phyloP scores from a whole-genome alignment of 2,113 vertebrate species.

The Dasypus novemcinctus region DNA sequence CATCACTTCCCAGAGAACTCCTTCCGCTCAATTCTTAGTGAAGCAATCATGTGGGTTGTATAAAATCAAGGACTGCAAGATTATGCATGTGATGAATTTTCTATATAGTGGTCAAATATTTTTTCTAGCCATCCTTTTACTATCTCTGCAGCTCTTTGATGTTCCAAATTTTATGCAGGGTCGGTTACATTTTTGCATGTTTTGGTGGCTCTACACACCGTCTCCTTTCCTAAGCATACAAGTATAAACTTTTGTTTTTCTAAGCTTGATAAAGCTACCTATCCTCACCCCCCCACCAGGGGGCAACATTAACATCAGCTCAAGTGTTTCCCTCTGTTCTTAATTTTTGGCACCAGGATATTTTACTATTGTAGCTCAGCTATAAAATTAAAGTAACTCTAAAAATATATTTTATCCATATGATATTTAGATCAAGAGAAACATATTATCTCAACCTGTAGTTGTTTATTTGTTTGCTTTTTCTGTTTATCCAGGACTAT shows the following conservation, averaged over 20 bases:
- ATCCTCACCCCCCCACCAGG: neutral
- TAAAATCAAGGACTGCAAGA: neutral
- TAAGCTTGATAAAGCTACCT: neutral
- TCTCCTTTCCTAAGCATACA: neutral
- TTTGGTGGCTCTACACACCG: rapidly evolving
- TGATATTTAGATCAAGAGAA: neutral
- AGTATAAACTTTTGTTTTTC: neutral
- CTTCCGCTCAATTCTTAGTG: neutral
- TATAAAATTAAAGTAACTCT: neutral
- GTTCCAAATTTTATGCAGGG: neutral
- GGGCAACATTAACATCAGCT: neutral
- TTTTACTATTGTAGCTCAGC: neutral
- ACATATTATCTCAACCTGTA: neutral
- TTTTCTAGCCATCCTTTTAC: neutral
- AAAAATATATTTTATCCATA: neutral
- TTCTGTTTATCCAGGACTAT: neutral
- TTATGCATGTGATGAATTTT: neutral
- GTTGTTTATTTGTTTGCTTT: neutral
- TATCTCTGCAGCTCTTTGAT: neutral
- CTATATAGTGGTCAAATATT: neutral
- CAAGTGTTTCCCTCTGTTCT: neutral
- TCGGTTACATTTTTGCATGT: neutral
- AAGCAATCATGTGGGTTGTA: neutral
- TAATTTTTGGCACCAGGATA: neutral
- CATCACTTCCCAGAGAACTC: neutral